phyloP scores from a whole-genome alignment of 2,113 vertebrate species.

The Ciconia stormi region DNA sequence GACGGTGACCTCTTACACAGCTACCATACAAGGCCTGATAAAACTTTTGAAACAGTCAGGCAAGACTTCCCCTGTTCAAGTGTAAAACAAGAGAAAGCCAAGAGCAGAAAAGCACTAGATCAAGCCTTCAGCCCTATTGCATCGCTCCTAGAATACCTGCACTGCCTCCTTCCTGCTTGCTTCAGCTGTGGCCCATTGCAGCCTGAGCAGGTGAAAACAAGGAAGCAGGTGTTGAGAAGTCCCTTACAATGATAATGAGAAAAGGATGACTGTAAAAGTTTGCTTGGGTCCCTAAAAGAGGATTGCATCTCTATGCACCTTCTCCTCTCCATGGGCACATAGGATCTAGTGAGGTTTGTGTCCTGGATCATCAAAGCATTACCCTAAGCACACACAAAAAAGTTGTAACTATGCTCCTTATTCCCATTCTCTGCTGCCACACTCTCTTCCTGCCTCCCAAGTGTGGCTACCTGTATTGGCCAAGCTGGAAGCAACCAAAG shows the following conservation, averaged over 20 bases:
- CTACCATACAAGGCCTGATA: background rate
- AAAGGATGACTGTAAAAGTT: background rate
- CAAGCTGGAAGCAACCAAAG: background rate
- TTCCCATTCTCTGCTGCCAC: background rate
- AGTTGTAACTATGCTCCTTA: background rate
- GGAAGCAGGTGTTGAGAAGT: background rate
- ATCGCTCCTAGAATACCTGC: background rate
- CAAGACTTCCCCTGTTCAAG: background rate
- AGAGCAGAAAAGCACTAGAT: background rate
- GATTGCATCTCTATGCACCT: background rate
- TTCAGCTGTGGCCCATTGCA: background rate
- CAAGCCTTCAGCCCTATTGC: background rate
- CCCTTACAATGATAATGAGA: background rate
- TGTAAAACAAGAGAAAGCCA: background rate
- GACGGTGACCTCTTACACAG: background rate
- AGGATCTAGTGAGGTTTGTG: background rate
- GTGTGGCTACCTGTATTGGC: background rate
- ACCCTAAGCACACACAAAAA: no score
- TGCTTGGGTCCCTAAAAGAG: background rate
- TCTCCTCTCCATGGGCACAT: background rate
- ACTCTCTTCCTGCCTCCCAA: background rate
- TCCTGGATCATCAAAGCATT: background rate
- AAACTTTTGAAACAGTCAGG: background rate
- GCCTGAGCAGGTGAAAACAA: background rate
- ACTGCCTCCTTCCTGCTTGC: background rate